Percentiles rank a stretch among this genome's conserved stretches.
Evolutionary conservation across 37 sponge, comb jelly and placozoan genomes (phyloP).

Genomic region (Haliclona indistincta): DNA sequence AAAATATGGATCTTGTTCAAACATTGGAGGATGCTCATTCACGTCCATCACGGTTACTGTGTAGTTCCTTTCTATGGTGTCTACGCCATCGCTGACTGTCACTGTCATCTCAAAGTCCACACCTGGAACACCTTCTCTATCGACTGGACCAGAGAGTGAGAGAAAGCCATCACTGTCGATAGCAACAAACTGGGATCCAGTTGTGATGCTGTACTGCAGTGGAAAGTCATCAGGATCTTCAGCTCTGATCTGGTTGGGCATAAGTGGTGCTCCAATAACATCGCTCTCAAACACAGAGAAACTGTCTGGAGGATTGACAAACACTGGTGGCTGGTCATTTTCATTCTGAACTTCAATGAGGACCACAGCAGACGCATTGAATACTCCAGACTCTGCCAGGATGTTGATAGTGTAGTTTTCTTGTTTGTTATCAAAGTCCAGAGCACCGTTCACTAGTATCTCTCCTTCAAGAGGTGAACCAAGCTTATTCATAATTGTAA

Average conservation of each 20-base stretch:
- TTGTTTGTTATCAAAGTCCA: constrained; percentile 33
- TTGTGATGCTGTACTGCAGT: constrained; percentile 14
- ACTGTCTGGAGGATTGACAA: constrained; percentile 28
- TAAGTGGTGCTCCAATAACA: constrained; percentile 13
- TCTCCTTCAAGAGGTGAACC: constrained; percentile 11
- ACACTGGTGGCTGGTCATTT: background rate
- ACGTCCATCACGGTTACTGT: constrained; percentile 33
- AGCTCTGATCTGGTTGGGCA: constrained; percentile 28
- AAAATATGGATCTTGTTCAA: constrained; percentile 18
- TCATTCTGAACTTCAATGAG: background rate
- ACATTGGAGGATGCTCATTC: constrained; percentile 50
- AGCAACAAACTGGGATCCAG: constrained; percentile 16
- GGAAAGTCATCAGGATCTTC: constrained; percentile 47
- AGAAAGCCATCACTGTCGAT: constrained; percentile 50
- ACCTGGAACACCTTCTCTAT: constrained; percentile 25
- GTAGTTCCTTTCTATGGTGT: background rate
- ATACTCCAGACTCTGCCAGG: constrained; percentile 17
- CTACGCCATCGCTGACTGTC: constrained; percentile 30
- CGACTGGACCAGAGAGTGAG: constrained; percentile 12
- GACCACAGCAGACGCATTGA: background rate
- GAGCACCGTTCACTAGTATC: background rate
- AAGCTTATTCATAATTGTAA: constrained; percentile 33
- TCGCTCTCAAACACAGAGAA: constrained; percentile 44
- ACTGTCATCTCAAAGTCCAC: constrained; percentile 11
- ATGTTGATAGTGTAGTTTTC: constrained; percentile 12